Base-by-base conservation (phyloP, 2,888 invertebrate species). In the Aplocera efformata region DNA sequence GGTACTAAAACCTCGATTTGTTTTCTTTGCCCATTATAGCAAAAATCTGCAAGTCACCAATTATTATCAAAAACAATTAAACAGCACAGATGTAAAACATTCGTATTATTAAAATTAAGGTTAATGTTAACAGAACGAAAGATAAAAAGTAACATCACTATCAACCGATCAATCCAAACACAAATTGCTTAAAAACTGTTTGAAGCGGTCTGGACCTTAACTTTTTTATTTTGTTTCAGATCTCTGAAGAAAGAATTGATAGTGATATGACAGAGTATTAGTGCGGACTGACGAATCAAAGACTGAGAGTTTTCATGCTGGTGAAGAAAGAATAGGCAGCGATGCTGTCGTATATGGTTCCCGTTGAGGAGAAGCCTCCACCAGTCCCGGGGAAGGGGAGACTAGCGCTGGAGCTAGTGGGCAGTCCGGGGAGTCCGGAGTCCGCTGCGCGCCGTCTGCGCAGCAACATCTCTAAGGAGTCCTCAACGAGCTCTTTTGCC, bases 321-420 rank as follows among this genome's bases (percentile, higher is more conserved):
- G 13, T 17, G 13, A 17, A 26, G 30, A 47, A 34, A 37, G 37
- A 45, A 10, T 52, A 58, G 63, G 31, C 72, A 74, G 74, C 72
- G 42, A 94, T 94, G 94, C 88, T 94, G 86, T 94, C 94, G 56
- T 94, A 94, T 74, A 93, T 94, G 93, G 88, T 94, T 60, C 94
- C 94, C 34, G 91, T 92, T 66, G 94, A 93, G 67, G 93, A 94
- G 72, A 94, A 94, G 75, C 93, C 93, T 37, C 93, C 93, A 38
- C 90, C 91, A 56, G 91, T 62, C 73, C 90, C 78, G 54, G 88
- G 71, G 33, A 89, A 90, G 60, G 86, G 88, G 9, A 79, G 90
- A 46, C 65, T 90, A 70, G 88, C 88, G 26, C 66, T 89, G 47
- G 89, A 88, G 48, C 71, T 90, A 69, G 79, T 81, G 23, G 67